These are phyloP conservation scores for Unio delphinus DNA, from an alignment of 2,888 invertebrate species.

Conservation along the genomic window DNA sequence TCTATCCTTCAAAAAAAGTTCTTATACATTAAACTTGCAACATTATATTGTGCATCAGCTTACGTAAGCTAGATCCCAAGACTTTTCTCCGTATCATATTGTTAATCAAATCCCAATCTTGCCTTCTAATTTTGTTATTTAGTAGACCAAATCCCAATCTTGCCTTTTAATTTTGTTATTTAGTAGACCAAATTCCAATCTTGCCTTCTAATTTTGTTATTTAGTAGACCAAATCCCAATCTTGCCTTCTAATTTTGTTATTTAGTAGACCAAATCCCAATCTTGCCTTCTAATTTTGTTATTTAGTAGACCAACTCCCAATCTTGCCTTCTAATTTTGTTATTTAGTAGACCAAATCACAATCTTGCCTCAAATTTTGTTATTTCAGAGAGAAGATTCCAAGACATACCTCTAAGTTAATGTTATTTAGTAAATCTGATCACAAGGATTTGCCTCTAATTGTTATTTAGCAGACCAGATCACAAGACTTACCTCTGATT, in stretches of 20 bases:
- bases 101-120: neutral
- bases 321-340: slow-evolving; percentile 62
- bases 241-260: neutral
- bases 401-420: neutral
- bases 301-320: neutral
- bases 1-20: too few relatives aligned
- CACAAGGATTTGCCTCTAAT: slow-evolving; percentile 53
- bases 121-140: neutral
- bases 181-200: neutral
- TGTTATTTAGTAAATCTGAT: neutral
- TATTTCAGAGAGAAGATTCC: neutral
- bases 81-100: neutral
- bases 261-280: too few relatives aligned
- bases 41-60: too few relatives aligned
- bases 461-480: slow-evolving; percentile 26
- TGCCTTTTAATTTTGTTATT: neutral
- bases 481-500: too few relatives aligned
- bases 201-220: slow-evolving; percentile 52
- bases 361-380: too few relatives aligned
- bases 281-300: neutral
- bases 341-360: too few relatives aligned
- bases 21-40: too few relatives aligned
- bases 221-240: neutral
- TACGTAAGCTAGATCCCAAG: neutral
- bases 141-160: too few relatives aligned